Base-by-base conservation (phyloP, 2,113 vertebrate genomes). In the Rhinopithecus roxellana region DNA sequence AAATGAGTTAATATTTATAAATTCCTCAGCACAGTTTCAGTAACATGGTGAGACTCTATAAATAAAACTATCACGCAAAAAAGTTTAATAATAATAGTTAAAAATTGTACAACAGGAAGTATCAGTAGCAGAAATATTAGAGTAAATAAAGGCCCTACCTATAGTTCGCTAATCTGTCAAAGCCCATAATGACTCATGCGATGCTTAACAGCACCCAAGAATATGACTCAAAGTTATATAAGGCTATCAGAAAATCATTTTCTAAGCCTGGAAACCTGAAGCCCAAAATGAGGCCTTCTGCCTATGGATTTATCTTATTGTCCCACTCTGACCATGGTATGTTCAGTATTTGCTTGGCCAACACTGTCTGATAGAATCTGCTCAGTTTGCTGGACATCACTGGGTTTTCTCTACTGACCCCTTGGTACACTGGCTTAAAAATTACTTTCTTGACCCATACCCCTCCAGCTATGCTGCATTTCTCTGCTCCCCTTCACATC, bases 1-100 rank as follows among this genome's bases (percentile, higher is more conserved):
- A 72, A 93, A 80, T 55, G 38, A 64, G 14, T 90, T 89, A 93
- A 40, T 93, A 84, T 95, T 83, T 90, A 32, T 90, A 69, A 87
- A 88, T 25, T 22, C 43, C 50, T 84, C 45, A 43, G 78, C 18
- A 50, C 2, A 90, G 59, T 78, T 23, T 6, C 20, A 81, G 7
- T 30, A 20, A 81, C 14, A 25, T 43, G 38, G n/a, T 88, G 23
- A 85, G 23, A 45, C 11, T 59, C 55, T 61, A 52, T 13, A 96
- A 38, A 86, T 77, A 93, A 45, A 82, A 81, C 55, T 50, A 86
- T 61, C 45, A 89, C 35, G 32, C 20, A 80, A 88, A 75, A 50
- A 57, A 30, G 4, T 64, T 70, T 92, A 52, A 85, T 64, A 45
- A 48, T 61, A 38, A 79, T 14, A 64, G 61, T 64, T 32, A 18